These are phyloP conservation scores for Lepidurus apus DNA, from an alignment of 1,140 invertebrate genomes.

Conservation along the genomic window DNA sequence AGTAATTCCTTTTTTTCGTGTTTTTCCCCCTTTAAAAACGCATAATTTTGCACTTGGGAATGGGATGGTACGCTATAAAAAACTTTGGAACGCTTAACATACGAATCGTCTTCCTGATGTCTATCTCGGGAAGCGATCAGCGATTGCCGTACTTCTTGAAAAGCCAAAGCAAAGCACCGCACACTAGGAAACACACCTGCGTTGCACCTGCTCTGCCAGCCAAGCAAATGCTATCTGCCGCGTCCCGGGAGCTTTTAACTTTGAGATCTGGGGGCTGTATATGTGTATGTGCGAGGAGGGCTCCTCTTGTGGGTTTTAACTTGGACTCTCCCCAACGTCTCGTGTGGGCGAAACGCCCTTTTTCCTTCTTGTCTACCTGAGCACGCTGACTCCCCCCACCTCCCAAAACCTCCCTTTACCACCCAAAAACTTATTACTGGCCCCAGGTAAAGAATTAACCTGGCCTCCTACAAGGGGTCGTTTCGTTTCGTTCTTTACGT, in stretches of 20 bases:
- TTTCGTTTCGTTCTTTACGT: background rate
- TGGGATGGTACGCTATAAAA: background rate
- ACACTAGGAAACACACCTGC: conserved; percentile 6
- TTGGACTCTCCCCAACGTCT: background rate
- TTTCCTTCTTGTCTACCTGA: background rate
- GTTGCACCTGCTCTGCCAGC: conserved; percentile 15
- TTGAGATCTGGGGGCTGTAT: background rate
- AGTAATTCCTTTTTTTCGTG: no score
- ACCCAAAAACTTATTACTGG: background rate
- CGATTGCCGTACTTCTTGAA: background rate
- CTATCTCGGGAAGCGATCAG: background rate
- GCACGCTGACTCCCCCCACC: background rate
- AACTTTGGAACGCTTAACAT: background rate
- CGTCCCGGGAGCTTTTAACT: conserved; percentile 20
- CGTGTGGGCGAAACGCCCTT: conserved; percentile 15
- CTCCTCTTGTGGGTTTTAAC: conserved; percentile 6
- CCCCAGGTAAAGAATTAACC: background rate
- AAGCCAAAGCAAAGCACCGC: background rate
- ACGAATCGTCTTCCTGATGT: background rate
- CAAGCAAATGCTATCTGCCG: conserved; percentile 2
- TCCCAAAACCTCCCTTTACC: background rate
- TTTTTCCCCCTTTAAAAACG: no score
- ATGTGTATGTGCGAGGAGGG: conserved; percentile 9
- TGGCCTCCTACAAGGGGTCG: background rate
- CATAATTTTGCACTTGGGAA: no score